Conservation (phyloP, 2,113 vertebrate genomes). For the Naja naja region DNA sequence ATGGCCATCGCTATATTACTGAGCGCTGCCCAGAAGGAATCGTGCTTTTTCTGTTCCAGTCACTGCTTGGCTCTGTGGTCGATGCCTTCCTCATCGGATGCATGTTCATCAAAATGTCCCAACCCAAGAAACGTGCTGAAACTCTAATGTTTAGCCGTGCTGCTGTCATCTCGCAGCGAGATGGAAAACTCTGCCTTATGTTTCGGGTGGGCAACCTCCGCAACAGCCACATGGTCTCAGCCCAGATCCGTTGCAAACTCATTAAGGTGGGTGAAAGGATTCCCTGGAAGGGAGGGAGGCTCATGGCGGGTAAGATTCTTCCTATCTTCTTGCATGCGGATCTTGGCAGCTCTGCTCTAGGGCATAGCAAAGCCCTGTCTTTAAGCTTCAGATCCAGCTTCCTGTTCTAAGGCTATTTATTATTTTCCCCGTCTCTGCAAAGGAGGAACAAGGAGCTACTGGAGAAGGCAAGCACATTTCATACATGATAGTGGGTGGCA, state of each 20-base stretch:
- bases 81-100: slow-evolving; percentile 89
- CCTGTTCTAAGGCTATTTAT: not conserved
- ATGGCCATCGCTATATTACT: slow-evolving; percentile 84
- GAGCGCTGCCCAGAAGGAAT: slow-evolving; percentile 88
- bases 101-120: slow-evolving; percentile 93
- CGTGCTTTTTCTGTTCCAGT: slow-evolving; percentile 87
- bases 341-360: not conserved
- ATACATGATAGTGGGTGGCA: not conserved
- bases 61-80: slow-evolving; percentile 84
- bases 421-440: not conserved
- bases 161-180: slow-evolving; percentile 83
- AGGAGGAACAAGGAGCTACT: not conserved
- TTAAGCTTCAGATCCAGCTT: not conserved
- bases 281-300: not conserved
- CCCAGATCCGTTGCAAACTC: slow-evolving; percentile 89
- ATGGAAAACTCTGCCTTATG: slow-evolving; percentile 87
- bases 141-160: slow-evolving; percentile 87
- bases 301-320: too few relatives aligned
- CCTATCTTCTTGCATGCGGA: not conserved
- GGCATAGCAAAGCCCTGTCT: not conserved
- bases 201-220: slow-evolving; percentile 87
- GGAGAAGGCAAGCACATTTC: not conserved
- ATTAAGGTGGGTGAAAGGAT: slow-evolving; percentile 84
- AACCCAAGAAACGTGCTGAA: slow-evolving; percentile 88
- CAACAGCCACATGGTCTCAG: slow-evolving; percentile 90